These are phyloP conservation scores for Romanogobio albipinnatus DNA, from an alignment of 2,113 vertebrate genomes.

Conservation along the genomic window DNA sequence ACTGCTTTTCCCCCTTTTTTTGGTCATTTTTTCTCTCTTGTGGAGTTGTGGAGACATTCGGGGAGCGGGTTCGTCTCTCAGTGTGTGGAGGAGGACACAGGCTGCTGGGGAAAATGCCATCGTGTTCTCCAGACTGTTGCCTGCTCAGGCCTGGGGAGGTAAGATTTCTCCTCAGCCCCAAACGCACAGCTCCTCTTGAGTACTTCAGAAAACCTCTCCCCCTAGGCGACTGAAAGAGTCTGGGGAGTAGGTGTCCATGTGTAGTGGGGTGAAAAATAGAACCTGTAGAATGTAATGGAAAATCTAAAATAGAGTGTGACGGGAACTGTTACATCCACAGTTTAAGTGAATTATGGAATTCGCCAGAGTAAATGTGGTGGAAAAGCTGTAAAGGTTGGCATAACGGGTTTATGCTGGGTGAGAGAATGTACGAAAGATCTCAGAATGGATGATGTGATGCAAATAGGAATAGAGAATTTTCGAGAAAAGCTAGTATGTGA, in stretches of 20 bases:
- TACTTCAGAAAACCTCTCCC: slow-evolving; percentile 5
- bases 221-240: slow-evolving; percentile 1
- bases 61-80: slow-evolving; percentile 43
- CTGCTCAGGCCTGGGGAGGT: slow-evolving; percentile 87
- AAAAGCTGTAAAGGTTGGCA: slow-evolving; percentile 13
- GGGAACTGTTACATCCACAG: neutral
- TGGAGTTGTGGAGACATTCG: slow-evolving; percentile 53
- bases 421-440: neutral
- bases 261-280: neutral
- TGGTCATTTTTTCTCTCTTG: slow-evolving; percentile 49
- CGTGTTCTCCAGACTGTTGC: slow-evolving; percentile 89
- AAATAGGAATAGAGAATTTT: slow-evolving; percentile 23
- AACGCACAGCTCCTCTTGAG: slow-evolving; percentile 21
- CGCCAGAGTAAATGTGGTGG: neutral
- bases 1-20: slow-evolving; percentile 2
- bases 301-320: neutral
- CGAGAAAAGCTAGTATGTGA: neutral
- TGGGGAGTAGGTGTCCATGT: neutral
- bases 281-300: neutral
- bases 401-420: neutral
- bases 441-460: neutral
- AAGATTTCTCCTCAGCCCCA: slow-evolving; percentile 66
- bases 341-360: slow-evolving; percentile 8
- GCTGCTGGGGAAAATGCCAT: slow-evolving; percentile 85
- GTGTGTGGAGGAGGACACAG: slow-evolving; percentile 64